Conservation (phyloP, 1,140 invertebrate species). For the Lepeophtheirus salmonis region DNA sequence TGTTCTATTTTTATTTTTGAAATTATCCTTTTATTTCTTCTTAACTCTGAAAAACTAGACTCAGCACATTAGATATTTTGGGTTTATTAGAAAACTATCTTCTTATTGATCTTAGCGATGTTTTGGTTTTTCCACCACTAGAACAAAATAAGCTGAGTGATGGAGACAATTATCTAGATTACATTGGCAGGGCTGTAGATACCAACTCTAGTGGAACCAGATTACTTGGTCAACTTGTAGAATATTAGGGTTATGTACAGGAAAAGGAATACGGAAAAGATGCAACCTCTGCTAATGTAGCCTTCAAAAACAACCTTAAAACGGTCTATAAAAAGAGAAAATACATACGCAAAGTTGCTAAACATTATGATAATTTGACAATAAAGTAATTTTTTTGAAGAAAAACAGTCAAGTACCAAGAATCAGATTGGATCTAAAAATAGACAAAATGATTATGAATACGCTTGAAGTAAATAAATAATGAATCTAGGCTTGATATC, state of each 20-base stretch:
- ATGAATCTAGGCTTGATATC: no score
- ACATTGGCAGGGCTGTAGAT: background rate
- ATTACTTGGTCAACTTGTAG: background rate
- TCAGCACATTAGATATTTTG: background rate
- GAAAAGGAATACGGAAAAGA: background rate
- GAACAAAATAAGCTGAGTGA: background rate
- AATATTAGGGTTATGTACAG: background rate
- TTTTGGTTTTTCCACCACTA: background rate
- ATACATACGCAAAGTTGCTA: background rate
- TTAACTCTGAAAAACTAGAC: background rate
- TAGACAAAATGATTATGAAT: no score
- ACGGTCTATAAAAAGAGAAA: background rate
- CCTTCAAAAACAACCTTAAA: background rate
- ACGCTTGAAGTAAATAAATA: no score
- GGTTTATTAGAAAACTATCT: background rate
- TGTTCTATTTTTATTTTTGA: background rate
- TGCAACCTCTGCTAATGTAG: background rate
- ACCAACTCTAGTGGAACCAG: background rate
- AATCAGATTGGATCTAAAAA: background rate
- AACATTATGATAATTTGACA: background rate
- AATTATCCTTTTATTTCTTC: background rate
- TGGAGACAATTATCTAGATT: background rate
- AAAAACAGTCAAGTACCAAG: background rate
- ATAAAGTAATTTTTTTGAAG: background rate
- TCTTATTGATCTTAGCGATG: background rate